Evolutionary conservation across 1,140 invertebrate genomes (phyloP).

Genomic region (Micrasema minimum): DNA sequence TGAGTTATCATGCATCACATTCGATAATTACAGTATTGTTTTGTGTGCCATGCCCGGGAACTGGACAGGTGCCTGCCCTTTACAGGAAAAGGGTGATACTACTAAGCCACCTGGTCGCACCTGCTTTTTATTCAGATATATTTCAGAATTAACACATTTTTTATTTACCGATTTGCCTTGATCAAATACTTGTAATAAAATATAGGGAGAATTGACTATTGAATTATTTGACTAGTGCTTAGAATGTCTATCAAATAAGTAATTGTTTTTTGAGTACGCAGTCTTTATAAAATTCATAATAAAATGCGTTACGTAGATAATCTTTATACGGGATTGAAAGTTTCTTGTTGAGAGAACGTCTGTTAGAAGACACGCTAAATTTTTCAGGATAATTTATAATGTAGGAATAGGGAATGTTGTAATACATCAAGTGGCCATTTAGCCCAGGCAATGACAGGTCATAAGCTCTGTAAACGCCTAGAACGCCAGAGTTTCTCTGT

Average conservation of each 20-base stretch:
- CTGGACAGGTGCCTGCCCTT: conserved; percentile 6
- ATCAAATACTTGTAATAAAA: not conserved
- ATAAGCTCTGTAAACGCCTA: too few relatives aligned
- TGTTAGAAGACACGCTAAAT: too few relatives aligned
- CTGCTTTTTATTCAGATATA: not conserved
- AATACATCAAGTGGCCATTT: too few relatives aligned
- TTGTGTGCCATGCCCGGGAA: not conserved
- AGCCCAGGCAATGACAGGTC: too few relatives aligned
- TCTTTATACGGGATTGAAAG: too few relatives aligned
- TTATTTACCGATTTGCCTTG: conserved; percentile 3
- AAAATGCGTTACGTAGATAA: too few relatives aligned
- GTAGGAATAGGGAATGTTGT: too few relatives aligned
- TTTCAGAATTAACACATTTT: too few relatives aligned
- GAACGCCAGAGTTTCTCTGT: too few relatives aligned
- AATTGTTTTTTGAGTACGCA: not conserved
- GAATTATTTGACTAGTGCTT: not conserved
- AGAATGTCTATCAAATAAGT: conserved; percentile 1
- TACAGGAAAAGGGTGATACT: not conserved
- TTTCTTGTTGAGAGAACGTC: too few relatives aligned
- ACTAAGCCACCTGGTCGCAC: not conserved
- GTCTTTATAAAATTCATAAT: too few relatives aligned
- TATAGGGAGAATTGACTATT: not conserved
- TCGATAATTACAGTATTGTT: conserved; percentile 10
- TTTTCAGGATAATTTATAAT: too few relatives aligned
- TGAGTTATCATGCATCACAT: conserved; percentile 6